Evolutionary conservation across 1,140 invertebrate genomes (phyloP).

Genomic region (Aphaenogaster ashmeadi): DNA sequence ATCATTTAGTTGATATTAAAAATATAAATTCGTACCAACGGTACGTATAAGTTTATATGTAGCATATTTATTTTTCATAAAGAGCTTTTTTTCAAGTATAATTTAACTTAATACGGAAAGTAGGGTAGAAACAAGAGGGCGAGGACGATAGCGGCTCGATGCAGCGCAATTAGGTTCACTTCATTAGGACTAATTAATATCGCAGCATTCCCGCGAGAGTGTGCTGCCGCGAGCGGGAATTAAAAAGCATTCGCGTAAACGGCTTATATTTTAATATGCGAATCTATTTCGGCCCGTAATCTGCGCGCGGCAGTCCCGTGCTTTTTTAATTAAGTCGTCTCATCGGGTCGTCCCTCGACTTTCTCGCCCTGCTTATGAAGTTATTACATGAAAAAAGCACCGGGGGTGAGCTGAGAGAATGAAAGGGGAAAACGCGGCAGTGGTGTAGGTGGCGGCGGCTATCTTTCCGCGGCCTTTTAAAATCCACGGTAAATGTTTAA

Average conservation of each 20-base stretch:
- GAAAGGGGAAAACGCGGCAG: slow-evolving; percentile 30
- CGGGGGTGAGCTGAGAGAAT: slow-evolving; percentile 3
- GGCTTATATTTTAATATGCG: slow-evolving; percentile 46
- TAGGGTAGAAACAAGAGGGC: not conserved
- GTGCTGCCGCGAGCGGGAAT: slow-evolving; percentile 1
- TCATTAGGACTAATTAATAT: slow-evolving; percentile 48
- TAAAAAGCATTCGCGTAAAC: slow-evolving; percentile 54
- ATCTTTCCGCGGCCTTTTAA: slow-evolving; percentile 52
- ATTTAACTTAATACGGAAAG: slow-evolving; percentile 18
- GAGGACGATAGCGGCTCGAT: slow-evolving; percentile 25
- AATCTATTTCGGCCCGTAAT: slow-evolving; percentile 50
- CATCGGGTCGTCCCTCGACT: slow-evolving; percentile 36
- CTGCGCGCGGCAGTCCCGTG: slow-evolving; percentile 5
- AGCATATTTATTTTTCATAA: not conserved
- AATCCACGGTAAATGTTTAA: slow-evolving; percentile 65
- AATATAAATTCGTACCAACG: not conserved
- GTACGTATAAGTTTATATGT: not conserved
- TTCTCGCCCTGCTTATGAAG: slow-evolving; percentile 56
- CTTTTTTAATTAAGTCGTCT: slow-evolving; percentile 62
- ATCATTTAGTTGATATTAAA: slow-evolving; percentile 25
- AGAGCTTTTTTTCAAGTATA: not conserved
- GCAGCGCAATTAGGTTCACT: slow-evolving; percentile 33
- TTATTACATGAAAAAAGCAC: slow-evolving; percentile 36
- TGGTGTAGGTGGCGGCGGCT: not conserved
- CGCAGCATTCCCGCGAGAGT: not conserved